Percentiles rank a stretch among this genome's conserved stretches.
These are phyloP conservation scores for Abrostola tripartita DNA, from an alignment of 2,888 invertebrate genomes.

Conservation along the genomic window DNA sequence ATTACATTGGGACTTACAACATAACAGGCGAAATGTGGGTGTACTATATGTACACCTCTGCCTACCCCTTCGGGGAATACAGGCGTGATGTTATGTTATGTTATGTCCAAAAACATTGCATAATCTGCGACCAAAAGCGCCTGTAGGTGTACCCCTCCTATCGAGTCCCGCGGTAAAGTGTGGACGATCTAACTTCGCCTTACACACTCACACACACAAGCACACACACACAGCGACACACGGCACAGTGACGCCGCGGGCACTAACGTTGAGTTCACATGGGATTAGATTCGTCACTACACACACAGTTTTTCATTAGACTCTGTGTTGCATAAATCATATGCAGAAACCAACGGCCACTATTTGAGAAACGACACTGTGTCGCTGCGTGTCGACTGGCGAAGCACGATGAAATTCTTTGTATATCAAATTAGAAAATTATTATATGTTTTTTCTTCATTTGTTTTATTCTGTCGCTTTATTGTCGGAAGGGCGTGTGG, in stretches of 20 bases:
- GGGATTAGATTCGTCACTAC: conserved; percentile 81
- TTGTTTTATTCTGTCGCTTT: conserved; percentile 1
- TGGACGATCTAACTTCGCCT: conserved; percentile 88
- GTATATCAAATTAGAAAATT: conserved; percentile 40
- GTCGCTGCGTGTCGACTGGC: conserved; percentile 33
- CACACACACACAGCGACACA: conserved; percentile 55
- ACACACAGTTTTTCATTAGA: conserved; percentile 62
- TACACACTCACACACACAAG: conserved; percentile 72
- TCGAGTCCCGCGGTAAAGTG: conserved; percentile 87
- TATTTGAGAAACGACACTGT: conserved; percentile 44
- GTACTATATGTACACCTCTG: too few relatives aligned
- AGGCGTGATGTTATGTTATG: too few relatives aligned
- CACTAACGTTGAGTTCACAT: conserved; percentile 73
- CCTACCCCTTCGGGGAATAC: too few relatives aligned
- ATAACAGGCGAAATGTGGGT: too few relatives aligned
- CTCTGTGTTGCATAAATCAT: conserved; percentile 48
- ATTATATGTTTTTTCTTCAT: conserved; percentile 4
- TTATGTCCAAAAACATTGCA: neutral
- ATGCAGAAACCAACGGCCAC: conserved; percentile 19
- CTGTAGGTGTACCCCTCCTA: conserved; percentile 77
- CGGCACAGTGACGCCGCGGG: conserved; percentile 73
- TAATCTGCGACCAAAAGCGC: conserved; percentile 34
- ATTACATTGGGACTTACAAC: too few relatives aligned
- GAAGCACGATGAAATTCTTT: conserved; percentile 19
- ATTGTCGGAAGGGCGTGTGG: too few relatives aligned